Percentiles rank a stretch among this genome's conserved stretches.
These are phyloP conservation scores for Halocynthia roretzi DNA, from an alignment of 23 tunicate genomes.

Conservation along the genomic window DNA sequence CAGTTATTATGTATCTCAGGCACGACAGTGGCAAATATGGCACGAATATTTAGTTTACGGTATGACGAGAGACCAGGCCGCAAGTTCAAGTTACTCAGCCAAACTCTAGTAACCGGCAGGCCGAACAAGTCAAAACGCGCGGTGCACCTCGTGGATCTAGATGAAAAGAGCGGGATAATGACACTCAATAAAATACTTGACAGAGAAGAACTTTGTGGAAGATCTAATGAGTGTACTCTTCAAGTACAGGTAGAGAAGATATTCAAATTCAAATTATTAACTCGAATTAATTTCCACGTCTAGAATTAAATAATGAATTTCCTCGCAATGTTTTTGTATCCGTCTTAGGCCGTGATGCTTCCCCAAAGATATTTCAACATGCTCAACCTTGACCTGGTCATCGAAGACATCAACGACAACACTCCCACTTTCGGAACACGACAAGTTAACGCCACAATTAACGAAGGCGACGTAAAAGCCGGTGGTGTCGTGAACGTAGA, in stretches of 20 bases:
- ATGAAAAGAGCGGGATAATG: conserved; percentile 27
- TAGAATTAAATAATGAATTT: conserved; percentile 1
- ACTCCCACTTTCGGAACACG: conserved; percentile 26
- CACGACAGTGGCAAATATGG: conserved; percentile 48
- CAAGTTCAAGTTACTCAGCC: conserved; percentile 57
- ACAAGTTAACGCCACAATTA: conserved; percentile 13
- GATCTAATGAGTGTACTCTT: conserved; percentile 26
- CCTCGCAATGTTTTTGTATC: not conserved
- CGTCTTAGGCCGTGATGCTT: conserved; percentile 19
- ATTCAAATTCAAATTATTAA: not conserved
- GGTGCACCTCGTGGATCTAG: conserved; percentile 15
- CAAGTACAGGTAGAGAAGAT: conserved; percentile 28
- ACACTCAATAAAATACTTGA: conserved; percentile 29
- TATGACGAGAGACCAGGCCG: conserved; percentile 12
- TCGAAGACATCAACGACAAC: conserved; percentile 85
- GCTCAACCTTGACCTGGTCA: conserved; percentile 46
- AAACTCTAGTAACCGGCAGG: conserved; percentile 31
- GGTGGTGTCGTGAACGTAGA: conserved; percentile 38
- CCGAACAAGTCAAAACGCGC: not conserved
- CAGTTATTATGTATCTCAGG: conserved; percentile 14
- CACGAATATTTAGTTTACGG: conserved; percentile 12
- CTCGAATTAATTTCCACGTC: not conserved
- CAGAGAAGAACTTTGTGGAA: conserved; percentile 53
- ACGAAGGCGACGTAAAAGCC: conserved; percentile 23
- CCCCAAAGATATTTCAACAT: conserved; percentile 24